Conservation (phyloP, 2,888 invertebrate genomes). For the Anoncus sp. region DNA sequence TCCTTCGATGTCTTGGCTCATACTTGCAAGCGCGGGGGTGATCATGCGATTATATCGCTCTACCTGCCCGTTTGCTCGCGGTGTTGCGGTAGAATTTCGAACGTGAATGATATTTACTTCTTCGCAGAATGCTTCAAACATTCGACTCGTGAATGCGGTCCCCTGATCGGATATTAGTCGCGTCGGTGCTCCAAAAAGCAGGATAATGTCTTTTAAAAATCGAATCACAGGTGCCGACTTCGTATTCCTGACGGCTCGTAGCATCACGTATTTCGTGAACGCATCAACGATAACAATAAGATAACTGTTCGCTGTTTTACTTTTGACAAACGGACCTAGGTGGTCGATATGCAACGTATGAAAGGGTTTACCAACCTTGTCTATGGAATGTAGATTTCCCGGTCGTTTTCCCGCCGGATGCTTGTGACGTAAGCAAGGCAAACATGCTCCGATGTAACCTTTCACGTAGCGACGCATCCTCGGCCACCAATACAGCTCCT, state of each 20-base stretch:
- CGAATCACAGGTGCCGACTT: constrained; percentile 14
- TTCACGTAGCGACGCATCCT: constrained; percentile 62
- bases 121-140: constrained; percentile 40
- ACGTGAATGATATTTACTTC: constrained; percentile 59
- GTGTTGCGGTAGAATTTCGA: constrained; percentile 69
- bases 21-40: constrained; percentile 60
- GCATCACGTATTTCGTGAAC: constrained; percentile 42
- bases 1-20: constrained; percentile 56
- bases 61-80: constrained; percentile 71
- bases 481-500: constrained; percentile 66
- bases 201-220: constrained; percentile 19
- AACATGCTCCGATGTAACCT: constrained; percentile 60
- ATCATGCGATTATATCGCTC: constrained; percentile 70
- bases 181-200: constrained; percentile 26
- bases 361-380: constrained; percentile 43
- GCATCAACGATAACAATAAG: constrained; percentile 36
- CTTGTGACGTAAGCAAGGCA: constrained; percentile 63
- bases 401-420: constrained; percentile 37
- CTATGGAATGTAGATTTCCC: constrained; percentile 58
- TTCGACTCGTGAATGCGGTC: constrained; percentile 42
- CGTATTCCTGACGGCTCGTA: constrained; percentile 38
- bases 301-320: constrained; percentile 31
- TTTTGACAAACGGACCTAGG: constrained; percentile 51
- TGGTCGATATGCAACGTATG: constrained; percentile 61
- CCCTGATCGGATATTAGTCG: constrained; percentile 51